Percentiles rank a stretch among this genome's conserved stretches.
phyloP scores from a whole-genome alignment of 2,797 vertebrate species.

The Tolypeutes matacus region DNA sequence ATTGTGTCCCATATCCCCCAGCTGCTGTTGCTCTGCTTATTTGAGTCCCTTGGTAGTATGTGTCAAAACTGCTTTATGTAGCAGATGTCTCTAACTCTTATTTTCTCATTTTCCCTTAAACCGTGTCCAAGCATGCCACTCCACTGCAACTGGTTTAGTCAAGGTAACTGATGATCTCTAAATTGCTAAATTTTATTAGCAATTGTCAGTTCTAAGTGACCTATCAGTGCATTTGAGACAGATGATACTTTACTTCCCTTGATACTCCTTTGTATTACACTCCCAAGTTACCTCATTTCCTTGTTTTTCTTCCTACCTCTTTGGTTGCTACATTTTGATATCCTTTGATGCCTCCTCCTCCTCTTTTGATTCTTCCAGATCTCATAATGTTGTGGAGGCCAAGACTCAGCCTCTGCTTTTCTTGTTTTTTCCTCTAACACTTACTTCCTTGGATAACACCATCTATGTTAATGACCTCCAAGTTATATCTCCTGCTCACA shows the following conservation, averaged over 20 bases:
- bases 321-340: not conserved
- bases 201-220: not conserved
- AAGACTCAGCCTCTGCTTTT: not conserved
- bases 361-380: not conserved
- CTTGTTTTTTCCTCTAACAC: not conserved
- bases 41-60: not conserved
- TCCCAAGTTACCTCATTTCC: not conserved
- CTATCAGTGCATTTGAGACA: not conserved
- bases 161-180: not conserved
- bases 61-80: not conserved
- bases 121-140: not conserved
- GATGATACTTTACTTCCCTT: not conserved
- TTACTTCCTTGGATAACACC: not conserved
- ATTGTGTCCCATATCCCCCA: not conserved
- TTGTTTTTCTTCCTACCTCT: not conserved
- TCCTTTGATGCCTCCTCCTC: not conserved
- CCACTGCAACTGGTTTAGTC: not conserved
- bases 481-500: not conserved
- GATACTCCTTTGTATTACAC: not conserved
- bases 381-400: not conserved
- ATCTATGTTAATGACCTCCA: not conserved
- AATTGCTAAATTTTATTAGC: not conserved
- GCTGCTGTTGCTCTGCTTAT: not conserved
- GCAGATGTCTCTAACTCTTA: not conserved
- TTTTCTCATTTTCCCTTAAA: not conserved